Evolutionary conservation across 37 sponge, comb jelly and placozoan species (phyloP), one percentile per base, ranked within the genome.

Genomic region (Corticium candelabrum): DNA sequence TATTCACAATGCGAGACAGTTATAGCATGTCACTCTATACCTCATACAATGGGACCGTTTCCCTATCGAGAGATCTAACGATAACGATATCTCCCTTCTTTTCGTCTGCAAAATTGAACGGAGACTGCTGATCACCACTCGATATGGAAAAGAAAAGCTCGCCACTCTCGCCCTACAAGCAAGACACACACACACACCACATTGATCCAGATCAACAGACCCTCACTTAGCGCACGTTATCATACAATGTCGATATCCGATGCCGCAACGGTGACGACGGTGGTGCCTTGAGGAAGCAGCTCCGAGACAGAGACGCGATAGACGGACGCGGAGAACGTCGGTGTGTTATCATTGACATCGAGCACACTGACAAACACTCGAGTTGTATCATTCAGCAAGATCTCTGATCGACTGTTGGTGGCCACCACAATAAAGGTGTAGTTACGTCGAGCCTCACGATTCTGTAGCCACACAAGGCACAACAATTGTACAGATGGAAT

Each of bases 291-390:
- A 11, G 50, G 34, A 1, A 40, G 70, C 35, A 68, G 70, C 35
- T 85, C 89, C 38, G 5, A 67, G 57, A 85, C 68, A 41, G 62
- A 40, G 4, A 84, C 37, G 33, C 33, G 3, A 57, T 91, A 91
- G 4, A 56, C 0, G 1, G 67, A 40, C 31, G 79, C 37, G 7
- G 81, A 83, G 3, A 85, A 72, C 29, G 86, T 35, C 1, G 92
- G 92, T 0, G 86, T 69, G 40, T 88, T 83, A 40, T 88, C 89
- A 69, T 91, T 91, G 68, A 79, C 40, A 35, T 91, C 92, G 40
- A 37, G 4, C 0, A 88, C 36, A 1, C 0, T 38, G n/a, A 91
- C 41, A 29, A 40, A 30, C 15, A 87, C 41, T 1, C 29, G 38
- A 68, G 80, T n/a, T 2, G 84, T 76, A 30, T 67, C 84, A 3